Evolutionary conservation across 2,797 vertebrate species (phyloP), one percentile per base, ranked within the genome.

Genomic region (Platalea minor): DNA sequence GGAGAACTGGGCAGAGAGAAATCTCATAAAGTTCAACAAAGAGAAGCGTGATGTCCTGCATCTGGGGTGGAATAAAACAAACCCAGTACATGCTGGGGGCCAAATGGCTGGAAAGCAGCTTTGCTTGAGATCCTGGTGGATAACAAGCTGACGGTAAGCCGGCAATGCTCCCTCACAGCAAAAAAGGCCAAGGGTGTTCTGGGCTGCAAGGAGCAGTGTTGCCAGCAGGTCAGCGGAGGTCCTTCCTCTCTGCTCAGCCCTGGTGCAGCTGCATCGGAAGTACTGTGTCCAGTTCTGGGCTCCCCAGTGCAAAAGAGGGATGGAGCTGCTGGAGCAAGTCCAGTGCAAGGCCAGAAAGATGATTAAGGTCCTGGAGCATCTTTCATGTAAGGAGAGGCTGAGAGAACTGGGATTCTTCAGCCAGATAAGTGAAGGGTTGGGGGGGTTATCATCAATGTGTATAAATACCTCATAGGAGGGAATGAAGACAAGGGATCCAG

Each of bases 131-230:
- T 82, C 7, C 16, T 63, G 35, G 12, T 39, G 13, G 14, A 20
- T 63, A 75, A 77, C 73, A n/a, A 75, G 43, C 43, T 84, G 45
- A 70, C 18, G 4, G 1, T 43, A 72, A 78, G 57, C 29, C 67
- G 76, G 57, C 39, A 85, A 5, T 6, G 26, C 33, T 56, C 18
- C 15, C 3, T 54, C 0, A 0, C 17, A 20, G 67, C 43, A 51
- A 64, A 85, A 51, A 8, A 74, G 60, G n/a, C 74, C 54, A 57
- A 18, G 67, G 51, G 11, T 72, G 6, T 68, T 67, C 37, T 83
- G 76, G 45, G 26, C 37, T 75, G 56, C 7, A 11, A 37, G 74
- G 74, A 69, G 28, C 25, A 31, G 20, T 50, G 35, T 26, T 93
- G 33, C 50, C 68, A 76, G 59, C 45, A 48, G 61, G 35, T 51